These are phyloP conservation scores for Stictonetta naevosa DNA, from an alignment of 2,113 vertebrate genomes.

Conservation along the genomic window DNA sequence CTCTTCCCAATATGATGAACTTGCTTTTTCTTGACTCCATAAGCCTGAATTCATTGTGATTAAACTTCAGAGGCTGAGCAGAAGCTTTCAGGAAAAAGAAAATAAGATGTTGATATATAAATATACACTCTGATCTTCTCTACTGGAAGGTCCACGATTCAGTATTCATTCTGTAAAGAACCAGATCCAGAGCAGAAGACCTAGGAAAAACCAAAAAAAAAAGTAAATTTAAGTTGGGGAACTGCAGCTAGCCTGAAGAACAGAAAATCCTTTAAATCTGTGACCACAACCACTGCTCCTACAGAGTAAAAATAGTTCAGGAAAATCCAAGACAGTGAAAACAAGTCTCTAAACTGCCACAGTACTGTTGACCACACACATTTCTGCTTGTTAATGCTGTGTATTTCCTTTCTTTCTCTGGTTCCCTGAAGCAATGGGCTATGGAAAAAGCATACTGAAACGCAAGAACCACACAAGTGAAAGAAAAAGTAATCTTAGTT, in stretches of 20 bases:
- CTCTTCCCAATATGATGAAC: conserved; percentile 92
- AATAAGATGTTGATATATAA: not conserved
- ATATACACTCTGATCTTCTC: not conserved
- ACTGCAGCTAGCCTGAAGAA: not conserved
- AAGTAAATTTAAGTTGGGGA: not conserved
- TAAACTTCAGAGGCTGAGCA: conserved; percentile 12
- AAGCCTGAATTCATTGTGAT: conserved; percentile 92
- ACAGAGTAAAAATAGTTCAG: not conserved
- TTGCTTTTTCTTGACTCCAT: conserved; percentile 96
- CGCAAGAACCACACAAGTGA: not conserved
- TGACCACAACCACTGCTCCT: not conserved
- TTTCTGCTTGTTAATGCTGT: not conserved
- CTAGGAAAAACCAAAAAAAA: conserved; percentile 43
- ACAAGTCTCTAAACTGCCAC: not conserved
- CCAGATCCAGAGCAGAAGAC: conserved; percentile 53
- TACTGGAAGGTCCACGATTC: conserved; percentile 46
- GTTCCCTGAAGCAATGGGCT: not conserved
- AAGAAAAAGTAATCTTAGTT: not conserved
- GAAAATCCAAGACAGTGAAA: not conserved
- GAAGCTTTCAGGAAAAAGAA: conserved; percentile 40
- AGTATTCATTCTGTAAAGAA: conserved; percentile 61
- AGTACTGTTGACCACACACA: not conserved
- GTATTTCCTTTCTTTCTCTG: not conserved
- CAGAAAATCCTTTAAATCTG: not conserved
- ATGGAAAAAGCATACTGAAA: not conserved